Evolutionary conservation across 2,113 vertebrate genomes (phyloP), one percentile per base, ranked within the genome.

Genomic region (Myotis yumanensis): DNA sequence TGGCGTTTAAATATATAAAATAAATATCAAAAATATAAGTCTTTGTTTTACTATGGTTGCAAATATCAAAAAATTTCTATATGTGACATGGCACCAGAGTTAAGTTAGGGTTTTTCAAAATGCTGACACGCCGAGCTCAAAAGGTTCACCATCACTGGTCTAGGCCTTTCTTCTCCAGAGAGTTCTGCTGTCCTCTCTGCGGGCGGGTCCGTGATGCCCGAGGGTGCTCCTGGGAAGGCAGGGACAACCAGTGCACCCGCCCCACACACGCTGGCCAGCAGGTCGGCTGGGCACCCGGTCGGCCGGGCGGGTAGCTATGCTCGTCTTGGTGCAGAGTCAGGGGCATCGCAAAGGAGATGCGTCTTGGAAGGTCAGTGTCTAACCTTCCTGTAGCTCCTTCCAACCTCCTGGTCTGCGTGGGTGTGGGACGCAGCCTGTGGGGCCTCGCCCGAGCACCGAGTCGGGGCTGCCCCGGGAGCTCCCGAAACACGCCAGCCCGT

Each of bases 181-280:
- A 7, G 20, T 11, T 62, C 57, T 46, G 83, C 40, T 48, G n/a
- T 64, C 17, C 71, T 72, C 57, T 90, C 30, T 92, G 59, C 0
- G 6, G 18, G 20, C 1, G 51, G 48, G 43, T 43, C n/a, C 18
- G 30, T 3, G 25, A 20, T 23, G 16, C 11, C 10, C 30, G 46
- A 14, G 2, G 7, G 57, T 14, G 28, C 25, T 40, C 16, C 35
- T 11, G 75, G 25, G 40, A 10, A 68, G 51, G 72, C 15, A 23
- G 23, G 6, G 23, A 40, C 52, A 22, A 16, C 2, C 52, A 22
- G 37, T 0, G 12, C 2, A 4, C 0, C 2, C 16, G 22, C 20
- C 14, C 40, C 5, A 1, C 7, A 23, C 11, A 15, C n/a, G 17
- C 64, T 37, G 64, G 37, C 30, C 71, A 6, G 64, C 1, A 1